These are phyloP conservation scores for Chlamydotis undulata DNA, from an alignment of 2,113 vertebrate genomes.

Conservation along the genomic window DNA sequence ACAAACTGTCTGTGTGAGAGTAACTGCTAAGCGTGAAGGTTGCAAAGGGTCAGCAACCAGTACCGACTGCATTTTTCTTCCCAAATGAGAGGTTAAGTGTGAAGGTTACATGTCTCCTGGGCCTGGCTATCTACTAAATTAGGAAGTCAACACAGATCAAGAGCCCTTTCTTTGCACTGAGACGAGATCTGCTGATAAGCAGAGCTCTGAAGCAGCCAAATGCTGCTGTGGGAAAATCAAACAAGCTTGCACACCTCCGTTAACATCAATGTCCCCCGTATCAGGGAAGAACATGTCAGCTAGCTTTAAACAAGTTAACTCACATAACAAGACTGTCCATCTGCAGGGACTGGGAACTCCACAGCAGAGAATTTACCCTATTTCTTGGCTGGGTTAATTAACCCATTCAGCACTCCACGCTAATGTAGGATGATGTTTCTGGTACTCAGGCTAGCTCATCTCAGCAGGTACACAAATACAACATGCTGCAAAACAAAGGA, in stretches of 20 bases:
- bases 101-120: background rate
- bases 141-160: background rate
- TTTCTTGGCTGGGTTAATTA: background rate
- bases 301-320: background rate
- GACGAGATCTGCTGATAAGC: background rate
- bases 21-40: background rate
- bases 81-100: background rate
- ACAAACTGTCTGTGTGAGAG: background rate
- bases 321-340: background rate
- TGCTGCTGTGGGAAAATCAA: background rate
- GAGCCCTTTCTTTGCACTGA: background rate
- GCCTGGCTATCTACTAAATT: background rate
- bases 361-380: background rate
- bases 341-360: background rate
- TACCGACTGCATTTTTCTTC: background rate
- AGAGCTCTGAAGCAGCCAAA: background rate
- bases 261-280: accelerated
- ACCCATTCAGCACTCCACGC: background rate
- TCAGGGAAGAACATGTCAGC: background rate
- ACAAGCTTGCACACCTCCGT: background rate
- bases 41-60: background rate
- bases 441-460: background rate
- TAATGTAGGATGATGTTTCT: background rate
- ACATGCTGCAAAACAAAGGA: background rate
- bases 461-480: background rate